A percentile compares a stretch with the other conserved stretches of the same genome.
These are phyloP conservation scores for Bombus haemorrhoidalis DNA, from an alignment of 1,140 invertebrate species.

Conservation along the genomic window DNA sequence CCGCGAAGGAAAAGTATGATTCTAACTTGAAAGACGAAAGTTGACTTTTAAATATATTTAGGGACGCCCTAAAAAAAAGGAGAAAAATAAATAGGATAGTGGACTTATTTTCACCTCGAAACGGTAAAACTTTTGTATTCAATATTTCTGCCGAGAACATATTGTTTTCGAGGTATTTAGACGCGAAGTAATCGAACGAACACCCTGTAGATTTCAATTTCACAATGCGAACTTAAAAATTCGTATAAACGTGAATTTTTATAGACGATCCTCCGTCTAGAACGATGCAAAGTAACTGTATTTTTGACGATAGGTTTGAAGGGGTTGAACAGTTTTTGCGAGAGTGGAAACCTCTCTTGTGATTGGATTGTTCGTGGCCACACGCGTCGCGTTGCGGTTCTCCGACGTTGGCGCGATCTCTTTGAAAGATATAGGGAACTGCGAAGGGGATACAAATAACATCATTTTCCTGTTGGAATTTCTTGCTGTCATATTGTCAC, in stretches of 20 bases:
- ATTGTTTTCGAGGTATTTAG: too few relatives aligned
- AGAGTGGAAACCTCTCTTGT: not conserved
- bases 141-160: too few relatives aligned
- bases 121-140: too few relatives aligned
- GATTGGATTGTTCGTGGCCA: constrained; percentile 49
- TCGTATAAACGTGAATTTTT: not conserved
- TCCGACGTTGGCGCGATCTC: constrained; percentile 32
- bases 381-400: constrained; percentile 47
- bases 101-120: too few relatives aligned
- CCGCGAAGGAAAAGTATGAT: too few relatives aligned
- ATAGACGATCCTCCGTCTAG: too few relatives aligned
- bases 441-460: constrained; percentile 29
- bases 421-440: constrained; percentile 15
- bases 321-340: constrained; percentile 19
- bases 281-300: not conserved
- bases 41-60: too few relatives aligned
- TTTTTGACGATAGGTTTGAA: not conserved
- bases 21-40: too few relatives aligned
- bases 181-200: too few relatives aligned
- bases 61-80: too few relatives aligned
- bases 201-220: too few relatives aligned
- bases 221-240: not conserved
- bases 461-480: constrained; percentile 14
- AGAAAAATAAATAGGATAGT: too few relatives aligned
- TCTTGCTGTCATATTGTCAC: constrained; percentile 14